Conservation (phyloP, 2,113 vertebrate genomes). For the Nansenia antarctica region DNA sequence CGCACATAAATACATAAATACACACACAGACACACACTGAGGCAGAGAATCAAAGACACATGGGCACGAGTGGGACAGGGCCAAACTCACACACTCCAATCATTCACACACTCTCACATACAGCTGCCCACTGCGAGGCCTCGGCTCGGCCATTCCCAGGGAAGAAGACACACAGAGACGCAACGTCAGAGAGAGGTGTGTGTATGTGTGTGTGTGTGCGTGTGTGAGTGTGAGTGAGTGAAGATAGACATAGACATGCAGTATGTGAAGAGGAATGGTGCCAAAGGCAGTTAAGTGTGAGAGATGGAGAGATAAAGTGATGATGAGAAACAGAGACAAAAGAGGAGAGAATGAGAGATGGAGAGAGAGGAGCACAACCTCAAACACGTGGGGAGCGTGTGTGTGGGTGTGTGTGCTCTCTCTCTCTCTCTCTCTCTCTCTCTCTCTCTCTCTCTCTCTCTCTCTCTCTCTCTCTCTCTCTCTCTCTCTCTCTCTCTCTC, state of each 20-base stretch:
- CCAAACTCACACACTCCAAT: constrained; percentile 11
- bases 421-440: too few species aligned
- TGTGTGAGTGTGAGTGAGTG: neutral
- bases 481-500: too few species aligned
- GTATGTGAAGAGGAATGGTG: neutral
- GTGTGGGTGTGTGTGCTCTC: neutral
- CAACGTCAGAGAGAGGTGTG: neutral
- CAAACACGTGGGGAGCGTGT: neutral
- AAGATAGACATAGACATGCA: neutral
- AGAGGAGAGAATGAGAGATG: neutral
- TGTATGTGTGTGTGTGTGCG: neutral
- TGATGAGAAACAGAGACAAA: constrained; percentile 22
- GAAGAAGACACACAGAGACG: neutral
- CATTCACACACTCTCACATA: constrained; percentile 10
- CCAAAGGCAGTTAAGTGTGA: neutral
- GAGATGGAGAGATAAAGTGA: constrained; percentile 20
- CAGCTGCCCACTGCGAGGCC: neutral
- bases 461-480: too few species aligned
- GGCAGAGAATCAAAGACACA: constrained; percentile 51
- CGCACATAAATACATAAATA: too few species aligned
- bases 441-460: too few species aligned
- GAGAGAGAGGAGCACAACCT: neutral
- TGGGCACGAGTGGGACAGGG: neutral
- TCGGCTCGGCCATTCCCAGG: neutral
- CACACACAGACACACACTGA: constrained; percentile 23